Conservation (phyloP, 2,888 invertebrate species). For the Aphrophora alni region DNA sequence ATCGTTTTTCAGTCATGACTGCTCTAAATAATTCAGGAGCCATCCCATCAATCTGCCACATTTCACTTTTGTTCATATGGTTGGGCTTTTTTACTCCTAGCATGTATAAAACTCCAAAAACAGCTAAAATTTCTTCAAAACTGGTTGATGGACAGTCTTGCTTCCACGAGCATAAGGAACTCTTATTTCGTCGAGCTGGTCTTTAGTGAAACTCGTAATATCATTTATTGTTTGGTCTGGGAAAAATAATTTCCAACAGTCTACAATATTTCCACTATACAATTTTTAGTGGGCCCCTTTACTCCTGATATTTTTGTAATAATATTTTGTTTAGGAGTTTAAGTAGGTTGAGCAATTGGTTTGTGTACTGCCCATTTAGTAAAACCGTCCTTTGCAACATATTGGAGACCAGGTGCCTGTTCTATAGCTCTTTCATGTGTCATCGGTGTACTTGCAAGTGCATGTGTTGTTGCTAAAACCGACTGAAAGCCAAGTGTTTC, state of each 20-base stretch:
- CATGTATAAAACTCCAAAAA: conserved; percentile 43
- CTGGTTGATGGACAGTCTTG: conserved; percentile 35
- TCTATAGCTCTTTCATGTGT: too few relatives aligned
- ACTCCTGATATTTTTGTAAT: conserved; percentile 33
- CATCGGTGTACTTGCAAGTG: too few relatives aligned
- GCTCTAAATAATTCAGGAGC: background rate
- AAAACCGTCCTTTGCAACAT: too few relatives aligned
- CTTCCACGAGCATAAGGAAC: background rate
- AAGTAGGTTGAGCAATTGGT: too few relatives aligned
- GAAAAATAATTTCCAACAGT: conserved; percentile 45
- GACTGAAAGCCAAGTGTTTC: too few relatives aligned
- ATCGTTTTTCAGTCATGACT: background rate
- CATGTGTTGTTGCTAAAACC: too few relatives aligned
- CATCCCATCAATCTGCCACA: background rate
- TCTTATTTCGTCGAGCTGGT: conserved; percentile 27
- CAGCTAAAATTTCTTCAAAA: conserved; percentile 44
- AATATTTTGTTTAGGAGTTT: background rate
- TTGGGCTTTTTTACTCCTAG: conserved; percentile 39
- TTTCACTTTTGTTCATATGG: conserved; percentile 26
- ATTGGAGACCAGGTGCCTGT: too few relatives aligned
- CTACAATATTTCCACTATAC: conserved; percentile 42
- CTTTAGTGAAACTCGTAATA: conserved; percentile 45
- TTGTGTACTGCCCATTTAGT: too few relatives aligned
- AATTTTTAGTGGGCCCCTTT: conserved; percentile 42
- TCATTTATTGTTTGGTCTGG: conserved; percentile 42